Evolutionary conservation across 1,140 invertebrate species (phyloP), one percentile per base, ranked within the genome.

Genomic region (Listronotus bonariensis): DNA sequence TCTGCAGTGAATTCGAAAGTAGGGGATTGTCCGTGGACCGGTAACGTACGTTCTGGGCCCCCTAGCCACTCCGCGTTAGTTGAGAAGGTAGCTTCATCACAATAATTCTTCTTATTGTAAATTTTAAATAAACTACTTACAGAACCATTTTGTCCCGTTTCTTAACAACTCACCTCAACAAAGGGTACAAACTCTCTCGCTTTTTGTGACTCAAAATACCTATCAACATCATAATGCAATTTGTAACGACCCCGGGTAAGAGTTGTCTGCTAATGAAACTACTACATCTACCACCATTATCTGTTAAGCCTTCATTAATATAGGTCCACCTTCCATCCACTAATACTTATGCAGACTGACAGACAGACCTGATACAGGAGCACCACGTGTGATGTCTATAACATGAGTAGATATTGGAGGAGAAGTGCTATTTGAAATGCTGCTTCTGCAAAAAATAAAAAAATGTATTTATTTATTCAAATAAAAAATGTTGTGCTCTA

Each of bases 221-320:
- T 82, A 57, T 87, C 86, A 0, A 89, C 87, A 65, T 91, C 88
- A 72, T 90, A 92, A 69, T 86, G 84, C 12, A 93, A 75, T 73
- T 91, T 92, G 75, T 92, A 92, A 34, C 85, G 83, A 36, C 89
- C 90, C 32, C 78, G 75, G 0, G 82, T 82, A 73, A 90, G 86
- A 6, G 83, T 82, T 0, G 82, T 63, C 83, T 82, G 0, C 82
- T 80, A 5, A 91, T 82, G 15, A 92, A 84, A 66, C 88, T 85
- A 17, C 79, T 79, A 69, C 87, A 86, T 32, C 87, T 80, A 1
- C 91, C 91, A 75, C 88, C 86, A 32, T 76, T 72, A 76, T 85
- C 84, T 17, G 91, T 92, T 57, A 82, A 80, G 71, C 84, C 80
- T 82, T 84, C 80, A 80, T 87, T 78, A 69, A 88, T 80, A 78